Percentiles rank a stretch among this genome's conserved stretches.
Conservation (phyloP, 2,113 vertebrate species). For the Ictidomys tridecemlineatus region DNA sequence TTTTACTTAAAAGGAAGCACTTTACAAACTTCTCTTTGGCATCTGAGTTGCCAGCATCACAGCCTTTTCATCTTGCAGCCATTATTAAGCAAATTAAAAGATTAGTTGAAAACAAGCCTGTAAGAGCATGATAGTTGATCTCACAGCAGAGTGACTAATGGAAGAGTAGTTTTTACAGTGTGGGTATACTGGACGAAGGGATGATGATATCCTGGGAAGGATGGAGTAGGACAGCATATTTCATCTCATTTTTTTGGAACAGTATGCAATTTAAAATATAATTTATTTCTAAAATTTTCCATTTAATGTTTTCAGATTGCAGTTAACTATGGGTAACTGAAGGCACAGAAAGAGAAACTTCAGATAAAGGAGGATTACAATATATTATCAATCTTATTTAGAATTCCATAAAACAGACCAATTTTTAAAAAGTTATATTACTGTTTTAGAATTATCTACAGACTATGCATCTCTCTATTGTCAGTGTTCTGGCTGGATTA, state of each 20-base stretch:
- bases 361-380: not conserved
- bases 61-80: not conserved
- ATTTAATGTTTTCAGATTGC: not conserved
- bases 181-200: not conserved
- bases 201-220: not conserved
- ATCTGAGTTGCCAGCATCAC: not conserved
- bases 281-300: not conserved
- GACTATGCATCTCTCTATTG: not conserved
- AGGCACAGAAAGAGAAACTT: not conserved
- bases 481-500: not conserved
- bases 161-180: not conserved
- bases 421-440: not conserved
- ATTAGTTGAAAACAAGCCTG: not conserved
- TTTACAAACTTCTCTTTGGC: not conserved
- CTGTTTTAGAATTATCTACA: not conserved
- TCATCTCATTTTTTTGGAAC: not conserved
- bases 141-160: not conserved
- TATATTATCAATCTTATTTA: not conserved
- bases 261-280: not conserved
- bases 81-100: not conserved
- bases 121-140: not conserved
- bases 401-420: not conserved
- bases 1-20: not conserved
- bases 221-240: not conserved
- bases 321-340: not conserved